phyloP scores from a whole-genome alignment of 2,113 vertebrate species.

The Microcebus murinus region DNA sequence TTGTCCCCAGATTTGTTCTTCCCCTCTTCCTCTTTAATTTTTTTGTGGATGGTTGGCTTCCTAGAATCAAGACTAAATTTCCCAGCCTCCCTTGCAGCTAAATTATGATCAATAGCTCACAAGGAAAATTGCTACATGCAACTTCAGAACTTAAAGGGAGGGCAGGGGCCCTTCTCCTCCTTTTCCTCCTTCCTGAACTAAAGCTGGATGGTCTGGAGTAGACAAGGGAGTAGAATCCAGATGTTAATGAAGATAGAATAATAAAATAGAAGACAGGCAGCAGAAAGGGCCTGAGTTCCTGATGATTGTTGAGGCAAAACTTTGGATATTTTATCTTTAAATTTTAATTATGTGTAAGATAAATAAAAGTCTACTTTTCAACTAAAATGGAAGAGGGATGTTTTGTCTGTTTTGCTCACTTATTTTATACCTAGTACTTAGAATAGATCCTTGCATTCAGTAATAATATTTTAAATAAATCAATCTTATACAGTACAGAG shows the following conservation, averaged over 20 bases:
- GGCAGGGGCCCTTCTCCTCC: neutral
- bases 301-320: neutral
- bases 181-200: neutral
- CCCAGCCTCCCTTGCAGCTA: neutral
- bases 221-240: neutral
- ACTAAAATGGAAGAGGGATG: neutral
- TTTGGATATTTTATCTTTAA: neutral
- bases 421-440: neutral
- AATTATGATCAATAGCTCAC: neutral
- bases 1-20: neutral
- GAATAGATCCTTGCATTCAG: neutral
- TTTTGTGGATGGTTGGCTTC: neutral
- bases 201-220: neutral
- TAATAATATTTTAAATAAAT: neutral
- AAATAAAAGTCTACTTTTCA: neutral
- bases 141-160: neutral
- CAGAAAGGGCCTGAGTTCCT: neutral
- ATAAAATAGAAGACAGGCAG: neutral
- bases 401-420: neutral
- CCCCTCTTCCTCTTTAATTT: neutral
- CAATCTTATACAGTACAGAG: neutral
- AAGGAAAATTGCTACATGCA: too few species aligned
- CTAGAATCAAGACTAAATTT: neutral
- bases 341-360: neutral
- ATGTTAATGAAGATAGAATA: neutral